Evolutionary conservation across 2,113 vertebrate species (phyloP), one percentile per base, ranked within the genome.

Genomic region (Oncorhynchus masou): DNA sequence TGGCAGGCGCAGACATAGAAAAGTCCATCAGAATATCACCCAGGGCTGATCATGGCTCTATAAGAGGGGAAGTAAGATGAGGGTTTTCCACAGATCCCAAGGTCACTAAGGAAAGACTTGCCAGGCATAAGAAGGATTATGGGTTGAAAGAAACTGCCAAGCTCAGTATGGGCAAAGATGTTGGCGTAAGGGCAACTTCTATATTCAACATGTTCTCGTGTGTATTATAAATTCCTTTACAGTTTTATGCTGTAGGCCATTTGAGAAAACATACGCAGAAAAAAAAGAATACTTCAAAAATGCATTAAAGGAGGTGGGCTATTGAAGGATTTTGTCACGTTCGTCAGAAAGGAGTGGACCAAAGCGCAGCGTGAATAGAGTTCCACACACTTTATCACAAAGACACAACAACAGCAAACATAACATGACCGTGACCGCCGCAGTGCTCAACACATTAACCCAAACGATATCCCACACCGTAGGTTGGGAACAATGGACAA

Each of bases 1-100:
- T 87, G 86, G 79, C 83, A 68, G 73, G 75, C 45, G 19, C 60
- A 19, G 13, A 27, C 1, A 4, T 9, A 67, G 79, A 80, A 76
- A 48, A 73, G 31, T 65, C 71, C 71, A 74, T 81, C 84, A 83
- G 8, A 80, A 85, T 66, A 62, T 71, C 22, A 74, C 66, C 4
- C 31, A 65, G 34, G 62, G 60, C 25, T 45, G 19, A 34, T 15
- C 3, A 64, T 24, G 60, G 60, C 34, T 34, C 34, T 48, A 22
- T 31, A 4, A 19, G 7, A 68, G 16, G 27, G 29, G 19, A 27
- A 27, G 27, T 16, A 67, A 29, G 65, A 67, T 15, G 24, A 67
- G 27, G 27, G 5, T 16, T 16, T 57, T 6, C 25, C 4, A 2
- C 24, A 39, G 2, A 68, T 39, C 19, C 19, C 24, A 27, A 66